Conservation (phyloP, 2,888 invertebrate species). For the Drosophila peninsularis region DNA sequence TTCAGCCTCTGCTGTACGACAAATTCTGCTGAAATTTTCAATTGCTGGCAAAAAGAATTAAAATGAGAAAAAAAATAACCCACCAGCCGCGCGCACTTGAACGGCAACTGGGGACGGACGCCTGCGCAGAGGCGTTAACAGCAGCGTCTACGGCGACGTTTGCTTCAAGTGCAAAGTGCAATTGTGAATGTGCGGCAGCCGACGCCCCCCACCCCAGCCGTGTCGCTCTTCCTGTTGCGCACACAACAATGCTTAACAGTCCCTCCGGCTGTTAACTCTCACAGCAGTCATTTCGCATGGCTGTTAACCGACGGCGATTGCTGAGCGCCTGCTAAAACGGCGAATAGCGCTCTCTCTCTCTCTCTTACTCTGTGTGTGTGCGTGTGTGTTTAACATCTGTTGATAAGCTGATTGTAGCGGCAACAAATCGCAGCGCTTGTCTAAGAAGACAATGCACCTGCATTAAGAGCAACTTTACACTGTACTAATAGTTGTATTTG, state of each 20-base stretch:
- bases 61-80: conserved; percentile 7
- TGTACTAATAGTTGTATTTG: conserved; percentile 12
- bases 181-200: conserved; percentile 2
- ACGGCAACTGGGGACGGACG: conserved; percentile 37
- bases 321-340: conserved; percentile 33
- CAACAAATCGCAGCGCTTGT: conserved; percentile 16
- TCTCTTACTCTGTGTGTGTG: not conserved
- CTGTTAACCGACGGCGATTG: conserved; percentile 16
- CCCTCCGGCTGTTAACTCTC: conserved; percentile 21
- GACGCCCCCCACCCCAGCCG: not conserved
- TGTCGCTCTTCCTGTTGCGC: conserved; percentile 1
- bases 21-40: conserved; percentile 46
- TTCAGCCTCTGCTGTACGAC: conserved; percentile 27
- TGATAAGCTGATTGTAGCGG: conserved; percentile 61
- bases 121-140: conserved; percentile 48
- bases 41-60: conserved; percentile 43
- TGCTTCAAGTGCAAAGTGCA: conserved; percentile 41
- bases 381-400: conserved; percentile 21
- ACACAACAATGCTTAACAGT: conserved; percentile 12
- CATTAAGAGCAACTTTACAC: conserved; percentile 17
- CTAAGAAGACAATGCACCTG: conserved; percentile 25
- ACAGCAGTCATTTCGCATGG: conserved; percentile 35
- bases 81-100: conserved; percentile 20
- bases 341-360: conserved; percentile 1
- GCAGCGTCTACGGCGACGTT: conserved; percentile 14